Evolutionary conservation across 2,797 vertebrate species (phyloP), one percentile per base, ranked within the genome.

Genomic region (Chaunax sp.): DNA sequence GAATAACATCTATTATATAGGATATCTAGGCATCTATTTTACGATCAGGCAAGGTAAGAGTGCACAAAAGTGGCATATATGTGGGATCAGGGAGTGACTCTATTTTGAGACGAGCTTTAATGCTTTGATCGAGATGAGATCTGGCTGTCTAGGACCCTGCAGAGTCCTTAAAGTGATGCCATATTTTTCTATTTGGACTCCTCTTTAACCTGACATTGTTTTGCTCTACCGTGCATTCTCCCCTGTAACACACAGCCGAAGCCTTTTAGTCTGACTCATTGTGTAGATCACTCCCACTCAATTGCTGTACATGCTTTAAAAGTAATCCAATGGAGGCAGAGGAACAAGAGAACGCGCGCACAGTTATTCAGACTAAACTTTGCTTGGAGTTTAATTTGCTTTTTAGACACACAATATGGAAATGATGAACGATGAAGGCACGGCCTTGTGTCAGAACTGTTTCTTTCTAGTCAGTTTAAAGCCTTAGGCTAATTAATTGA

Each of bases 401-500:
- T 78, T 73, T 61, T 3, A 70, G 35, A 45, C 71, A 75, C 40
- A 68, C 78, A 85, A 80, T 57, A 61, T 64, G 53, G 37, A 78
- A 79, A 81, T 37, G 5, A 16, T 19, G 47, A 53, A 16, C 50
- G 46, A 62, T 58, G 60, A 72, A 85, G 58, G 64, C 35, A 54
- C 62, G 66, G 54, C 46, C 67, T 68, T 57, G 50, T 74, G 68
- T 83, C 49, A 51, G 83, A 80, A 64, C 35, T 20, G 55, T 80
- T 87, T 85, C 75, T 90, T 92, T 90, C 71, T 90, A 89, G 81
- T 76, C 54, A 46, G 68, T 87, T 85, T 87, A 77, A 92, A 88
- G 76, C 72, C 49, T 35, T 60, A 33, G 45, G 54, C 59, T 77
- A 86, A n/a, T 89, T 93, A 90, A 93, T 93, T 93, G 87, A 94